Conservation (phyloP, 2,113 vertebrate species). For the Peromyscus polionotus region DNA sequence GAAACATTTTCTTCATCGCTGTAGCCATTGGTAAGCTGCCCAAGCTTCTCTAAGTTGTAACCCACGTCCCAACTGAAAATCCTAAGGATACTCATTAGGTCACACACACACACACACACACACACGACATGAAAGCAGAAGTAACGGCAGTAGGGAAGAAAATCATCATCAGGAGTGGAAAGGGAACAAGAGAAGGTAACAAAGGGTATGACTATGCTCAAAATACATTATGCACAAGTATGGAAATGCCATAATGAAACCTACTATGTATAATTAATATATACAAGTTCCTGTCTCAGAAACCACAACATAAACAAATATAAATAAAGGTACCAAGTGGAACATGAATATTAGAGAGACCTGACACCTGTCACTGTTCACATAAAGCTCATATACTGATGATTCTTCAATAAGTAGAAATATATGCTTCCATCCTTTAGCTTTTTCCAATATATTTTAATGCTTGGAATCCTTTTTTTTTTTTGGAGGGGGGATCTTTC, state of each 20-base stretch:
- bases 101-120: neutral
- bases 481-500: neutral
- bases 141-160: neutral
- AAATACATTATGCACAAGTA: neutral
- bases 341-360: slow-evolving; percentile 7
- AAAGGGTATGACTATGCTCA: neutral
- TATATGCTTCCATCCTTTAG: neutral
- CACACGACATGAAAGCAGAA: neutral
- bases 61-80: neutral
- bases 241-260: neutral
- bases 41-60: neutral
- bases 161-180: neutral
- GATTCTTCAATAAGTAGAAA: slow-evolving; percentile 1
- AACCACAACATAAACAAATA: neutral
- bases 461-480: neutral
- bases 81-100: neutral
- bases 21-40: neutral
- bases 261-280: neutral
- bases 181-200: neutral
- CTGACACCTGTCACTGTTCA: neutral
- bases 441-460: slow-evolving; percentile 15
- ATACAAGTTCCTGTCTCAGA: neutral
- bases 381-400: slow-evolving; percentile 36
- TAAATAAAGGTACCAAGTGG: neutral
- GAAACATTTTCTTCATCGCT: neutral